Evolutionary conservation across 2,113 vertebrate genomes (phyloP).

Genomic region (Halcyon senegalensis): DNA sequence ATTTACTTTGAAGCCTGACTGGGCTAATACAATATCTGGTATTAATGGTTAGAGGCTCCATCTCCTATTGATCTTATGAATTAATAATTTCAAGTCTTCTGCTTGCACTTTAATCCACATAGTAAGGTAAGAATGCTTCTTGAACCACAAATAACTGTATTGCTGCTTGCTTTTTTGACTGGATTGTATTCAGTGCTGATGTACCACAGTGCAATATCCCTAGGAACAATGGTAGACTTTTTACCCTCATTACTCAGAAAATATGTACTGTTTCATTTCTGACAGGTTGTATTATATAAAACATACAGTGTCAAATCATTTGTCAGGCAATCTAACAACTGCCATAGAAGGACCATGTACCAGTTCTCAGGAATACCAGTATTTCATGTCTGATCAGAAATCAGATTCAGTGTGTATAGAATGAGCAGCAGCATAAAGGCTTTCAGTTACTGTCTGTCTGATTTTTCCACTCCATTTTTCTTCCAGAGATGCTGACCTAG

Average conservation of each 20-base stretch:
- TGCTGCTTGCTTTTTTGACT: background rate
- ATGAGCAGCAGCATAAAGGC: background rate
- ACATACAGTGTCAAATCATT: background rate
- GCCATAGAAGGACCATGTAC: background rate
- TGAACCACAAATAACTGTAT: background rate
- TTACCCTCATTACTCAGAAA: background rate
- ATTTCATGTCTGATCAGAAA: conserved; percentile 1
- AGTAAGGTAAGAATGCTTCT: background rate
- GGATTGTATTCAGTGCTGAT: background rate
- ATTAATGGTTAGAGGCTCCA: conserved; percentile 13
- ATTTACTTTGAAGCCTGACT: background rate
- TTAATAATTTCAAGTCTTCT: conserved; percentile 34
- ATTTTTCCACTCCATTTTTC: conserved; percentile 13
- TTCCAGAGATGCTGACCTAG: background rate
- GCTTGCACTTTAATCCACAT: background rate
- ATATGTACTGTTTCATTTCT: background rate
- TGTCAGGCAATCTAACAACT: background rate
- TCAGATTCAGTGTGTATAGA: background rate
- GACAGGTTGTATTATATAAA: background rate
- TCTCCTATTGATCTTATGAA: background rate
- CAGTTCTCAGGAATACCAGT: background rate
- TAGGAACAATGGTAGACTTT: background rate
- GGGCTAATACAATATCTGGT: background rate
- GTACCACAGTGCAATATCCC: background rate
- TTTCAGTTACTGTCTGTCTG: background rate